Conservation (phyloP, 2,113 vertebrate species). For the Riparia riparia region DNA sequence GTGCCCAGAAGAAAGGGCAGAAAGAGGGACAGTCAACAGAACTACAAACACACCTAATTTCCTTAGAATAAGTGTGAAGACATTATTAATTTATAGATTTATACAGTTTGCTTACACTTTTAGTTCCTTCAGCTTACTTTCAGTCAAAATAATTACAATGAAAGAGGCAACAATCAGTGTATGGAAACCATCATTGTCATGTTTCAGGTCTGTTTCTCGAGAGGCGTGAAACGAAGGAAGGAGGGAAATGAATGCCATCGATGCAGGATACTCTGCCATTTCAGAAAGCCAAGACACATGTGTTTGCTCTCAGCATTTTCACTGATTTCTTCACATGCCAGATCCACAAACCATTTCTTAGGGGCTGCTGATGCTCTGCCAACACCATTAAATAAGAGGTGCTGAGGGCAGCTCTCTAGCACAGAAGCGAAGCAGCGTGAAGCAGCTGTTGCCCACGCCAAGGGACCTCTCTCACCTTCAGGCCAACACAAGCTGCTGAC, state of each 20-base stretch:
- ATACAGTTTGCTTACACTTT: background rate
- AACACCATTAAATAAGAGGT: rapidly evolving
- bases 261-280: background rate
- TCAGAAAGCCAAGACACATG: background rate
- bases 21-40: background rate
- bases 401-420: background rate
- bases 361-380: background rate
- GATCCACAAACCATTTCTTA: background rate
- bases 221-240: rapidly evolving
- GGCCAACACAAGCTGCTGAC: rapidly evolving
- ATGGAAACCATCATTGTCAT: background rate
- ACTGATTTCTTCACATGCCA: background rate
- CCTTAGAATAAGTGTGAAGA: background rate
- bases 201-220: background rate
- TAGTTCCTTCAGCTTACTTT: background rate
- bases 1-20: background rate
- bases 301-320: background rate
- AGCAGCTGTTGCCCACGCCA: background rate
- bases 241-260: background rate
- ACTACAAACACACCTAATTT: background rate
- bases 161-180: background rate
- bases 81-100: background rate
- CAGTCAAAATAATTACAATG: background rate
- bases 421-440: background rate
- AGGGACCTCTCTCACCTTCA: background rate